Evolutionary conservation across 1,140 invertebrate genomes (phyloP), one percentile per base, ranked within the genome.

Genomic region (Mamestra configurata): DNA sequence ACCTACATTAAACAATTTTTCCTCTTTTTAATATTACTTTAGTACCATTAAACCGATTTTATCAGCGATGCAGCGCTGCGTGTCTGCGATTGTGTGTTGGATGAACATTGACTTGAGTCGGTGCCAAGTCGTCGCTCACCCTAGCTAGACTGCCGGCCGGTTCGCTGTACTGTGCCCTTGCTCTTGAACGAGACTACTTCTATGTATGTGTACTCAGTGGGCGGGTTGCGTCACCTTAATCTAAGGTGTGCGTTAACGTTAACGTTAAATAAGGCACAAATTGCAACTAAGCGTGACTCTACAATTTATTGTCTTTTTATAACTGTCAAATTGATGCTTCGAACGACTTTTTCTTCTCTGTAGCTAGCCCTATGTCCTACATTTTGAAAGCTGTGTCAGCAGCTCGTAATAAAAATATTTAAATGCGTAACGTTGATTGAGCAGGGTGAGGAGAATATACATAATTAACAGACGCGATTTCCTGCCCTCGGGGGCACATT

Each of bases 61-160:
- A 40, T 13, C n/a, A 64, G 59, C 35, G 59, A 40, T 40, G 35
- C 35, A 64, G 59, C 59, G 35, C 35, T 37, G 59, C 35, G 13
- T 46, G 43, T 46, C 13, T n/a, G 4, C 43, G 20, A 22, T 0
- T 1, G 35, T 20, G 18, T 10, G 10, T 40, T 20, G 8, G 15
- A 37, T 11, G 7, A 37, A 66, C 40, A 66, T 66, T 66, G 61
- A 40, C n/a, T 40, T 66, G 61, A 40, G 7, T 40, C 61, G 8
- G 61, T 66, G 61, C 61, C 61, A 66, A 66, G 35, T 66, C 3
- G 11, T 37, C n/a, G 59, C 8, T n/a, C 22, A 8, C 59, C 59
- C 59, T 37, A 10, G 61, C 61, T 10, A 66, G 53, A 27, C 20
- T 57, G 22, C 24, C 53, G 20, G 43, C 18, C 53, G 20, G 43